Percentiles rank a stretch among this genome's conserved stretches.
Conservation (phyloP, 2,888 invertebrate species). For the Caenorhabditis doughertyi region DNA sequence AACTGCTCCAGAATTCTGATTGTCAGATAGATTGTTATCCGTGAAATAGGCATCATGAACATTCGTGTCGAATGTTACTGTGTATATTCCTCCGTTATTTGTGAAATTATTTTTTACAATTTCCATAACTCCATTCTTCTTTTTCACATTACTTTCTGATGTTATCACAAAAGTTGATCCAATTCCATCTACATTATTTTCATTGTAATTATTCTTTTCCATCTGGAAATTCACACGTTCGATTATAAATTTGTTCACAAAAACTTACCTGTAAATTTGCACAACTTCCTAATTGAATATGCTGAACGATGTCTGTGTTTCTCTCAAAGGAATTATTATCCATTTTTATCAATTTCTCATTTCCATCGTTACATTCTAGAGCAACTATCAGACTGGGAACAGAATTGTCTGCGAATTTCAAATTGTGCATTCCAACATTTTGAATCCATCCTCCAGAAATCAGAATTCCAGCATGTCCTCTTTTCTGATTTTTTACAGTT, state of each 20-base stretch:
- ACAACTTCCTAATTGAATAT: constrained; percentile 65
- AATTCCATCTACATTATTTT: constrained; percentile 55
- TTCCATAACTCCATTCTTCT: constrained; percentile 45
- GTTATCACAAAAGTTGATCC: constrained; percentile 55
- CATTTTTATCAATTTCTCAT: constrained; percentile 61
- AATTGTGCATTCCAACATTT: constrained; percentile 58
- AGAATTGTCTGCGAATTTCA: constrained; percentile 50
- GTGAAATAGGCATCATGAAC: constrained; percentile 54
- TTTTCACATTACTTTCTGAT: constrained; percentile 25
- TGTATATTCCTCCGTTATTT: constrained; percentile 58
- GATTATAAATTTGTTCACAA: background rate
- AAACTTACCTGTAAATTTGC: constrained; percentile 53
- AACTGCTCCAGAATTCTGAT: constrained; percentile 64
- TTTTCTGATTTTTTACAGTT: constrained; percentile 59
- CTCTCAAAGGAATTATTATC: constrained; percentile 57
- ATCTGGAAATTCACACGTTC: constrained; percentile 26
- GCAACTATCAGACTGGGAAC: constrained; percentile 64
- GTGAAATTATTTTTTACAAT: constrained; percentile 54
- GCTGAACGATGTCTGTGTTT: constrained; percentile 65
- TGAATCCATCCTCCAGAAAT: constrained; percentile 66
- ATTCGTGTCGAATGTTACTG: constrained; percentile 48
- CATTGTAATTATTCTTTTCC: constrained; percentile 44
- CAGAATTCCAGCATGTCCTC: constrained; percentile 62
- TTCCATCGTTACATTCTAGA: constrained; percentile 66
- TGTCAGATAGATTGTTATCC: constrained; percentile 55